Evolutionary conservation across 92 coral and sea anemone species (phyloP), one percentile per base, ranked within the genome.

Genomic region (Anthopleura xanthogrammica): DNA sequence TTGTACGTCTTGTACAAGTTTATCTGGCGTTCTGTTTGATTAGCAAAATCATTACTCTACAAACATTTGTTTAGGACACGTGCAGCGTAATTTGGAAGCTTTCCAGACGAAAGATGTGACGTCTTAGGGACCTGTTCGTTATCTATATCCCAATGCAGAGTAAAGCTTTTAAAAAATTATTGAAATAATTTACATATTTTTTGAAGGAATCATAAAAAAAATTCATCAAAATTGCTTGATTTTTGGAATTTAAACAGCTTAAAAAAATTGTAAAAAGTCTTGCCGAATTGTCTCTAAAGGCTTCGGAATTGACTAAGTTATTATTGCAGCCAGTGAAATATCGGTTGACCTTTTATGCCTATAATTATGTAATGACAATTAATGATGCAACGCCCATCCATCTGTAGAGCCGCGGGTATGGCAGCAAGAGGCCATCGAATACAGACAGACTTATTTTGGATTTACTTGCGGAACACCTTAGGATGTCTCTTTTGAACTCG

Each of bases 21-120:
- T 58, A 24, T 79, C 82, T 20, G 74, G 70, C 68, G 41, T 41
- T 29, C 81, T 77, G 43, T 79, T 65, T 79, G 73, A 79, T 79
- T 22, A 56, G 78, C 13, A 39, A 23, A 14, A 43, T 79, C 71
- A 79, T 79, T 79, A 39, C 82, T 56, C 20, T 43, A 7, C 73
- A 77, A 79, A 79, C 82, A 79, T 79, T 79, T 79, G 82, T 79
- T 56, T 58, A 14, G 19, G 64, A 79, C 82, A 79, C 82, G 82
- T 79, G 82, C 82, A 14, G 48, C 9, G 58, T 22, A 62, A 62
- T 62, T 79, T 78, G 82, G 72, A 36, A 12, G 13, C 65, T 79
- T 36, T 62, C 82, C 82, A 79, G 52, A 57, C 41, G 43, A 11
- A 23, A 20, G 24, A 79, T 17, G 54, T n/a, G 72, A 79, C 74